Evolutionary conservation across 2,797 vertebrate species (phyloP), one percentile per base, ranked within the genome.

Genomic region (Rhinophrynus dorsalis): DNA sequence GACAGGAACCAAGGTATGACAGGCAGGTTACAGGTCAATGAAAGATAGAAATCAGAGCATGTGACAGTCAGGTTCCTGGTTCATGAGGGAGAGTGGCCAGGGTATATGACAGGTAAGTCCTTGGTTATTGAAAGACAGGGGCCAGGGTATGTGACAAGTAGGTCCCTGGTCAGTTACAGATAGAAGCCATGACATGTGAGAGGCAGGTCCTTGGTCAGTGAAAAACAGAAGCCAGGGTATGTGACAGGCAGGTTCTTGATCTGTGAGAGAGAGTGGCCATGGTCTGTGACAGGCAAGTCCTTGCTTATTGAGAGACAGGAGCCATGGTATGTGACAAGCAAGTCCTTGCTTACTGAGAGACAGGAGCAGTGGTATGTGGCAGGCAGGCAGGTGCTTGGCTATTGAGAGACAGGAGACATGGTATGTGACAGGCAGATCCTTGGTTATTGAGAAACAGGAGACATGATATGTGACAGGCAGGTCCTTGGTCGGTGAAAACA

Each of bases 1-100:
- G 40, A n/a, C n/a, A n/a, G n/a, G n/a, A n/a, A n/a, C n/a, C n/a
- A n/a, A n/a, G n/a, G n/a, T n/a, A n/a, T n/a, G n/a, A n/a, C n/a
- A n/a, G n/a, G n/a, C n/a, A n/a, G n/a, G n/a, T n/a, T n/a, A n/a
- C n/a, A n/a, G n/a, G n/a, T 26, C 37, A 42, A 8, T 27, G 33
- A 21, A 50, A 63, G 23, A 12, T 35, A 52, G 60, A 21, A 64
- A 47, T 21, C 45, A 13, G 32, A 27, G 45, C 32, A n/a, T 47
- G 59, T 18, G 42, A 26, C n/a, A 59, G 37, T 30, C 37, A 62
- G 48, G 44, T n/a, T n/a, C n/a, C n/a, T n/a, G n/a, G n/a, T n/a
- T n/a, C n/a, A n/a, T 20, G 40, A 18, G 40, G 20, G 10, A 24
- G 1, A 48, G 20, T 18, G 20, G 44, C 40, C 29, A 30, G 29